Conservation (phyloP, 1,140 invertebrate genomes). For the Diorhabda carinulata region DNA sequence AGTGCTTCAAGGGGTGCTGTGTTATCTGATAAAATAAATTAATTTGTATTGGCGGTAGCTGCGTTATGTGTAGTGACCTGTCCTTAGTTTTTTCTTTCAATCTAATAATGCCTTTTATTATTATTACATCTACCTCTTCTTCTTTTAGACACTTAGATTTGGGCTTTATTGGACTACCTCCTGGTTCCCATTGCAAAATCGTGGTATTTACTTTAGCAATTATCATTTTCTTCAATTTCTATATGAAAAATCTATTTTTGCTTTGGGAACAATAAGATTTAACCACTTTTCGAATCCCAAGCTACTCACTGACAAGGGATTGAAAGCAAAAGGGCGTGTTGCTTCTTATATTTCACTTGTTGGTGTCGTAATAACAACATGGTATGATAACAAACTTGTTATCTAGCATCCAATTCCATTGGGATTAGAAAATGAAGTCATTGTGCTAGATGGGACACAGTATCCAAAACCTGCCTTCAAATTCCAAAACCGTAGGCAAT, state of each 20-base stretch:
- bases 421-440: slow-evolving; percentile 40
- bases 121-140: too few species aligned
- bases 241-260: slow-evolving; percentile 32
- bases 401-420: slow-evolving; percentile 48
- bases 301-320: slow-evolving; percentile 40
- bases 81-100: too few species aligned
- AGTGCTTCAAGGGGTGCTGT: too few species aligned
- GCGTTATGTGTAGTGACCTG: too few species aligned
- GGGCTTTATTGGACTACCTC: too few species aligned
- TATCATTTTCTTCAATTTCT: slow-evolving; percentile 43
- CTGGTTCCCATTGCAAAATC: too few species aligned
- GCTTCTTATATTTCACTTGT: slow-evolving; percentile 15
- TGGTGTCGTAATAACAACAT: slow-evolving; percentile 23
- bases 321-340: slow-evolving; percentile 20
- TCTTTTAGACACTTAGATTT: too few species aligned
- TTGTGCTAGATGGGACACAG: slow-evolving; percentile 37
- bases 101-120: too few species aligned
- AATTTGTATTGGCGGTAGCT: too few species aligned
- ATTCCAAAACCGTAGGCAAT: slow-evolving; percentile 14
- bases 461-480: slow-evolving; percentile 39
- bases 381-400: slow-evolving; percentile 43
- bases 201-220: slow-evolving; percentile 44
- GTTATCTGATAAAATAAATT: too few species aligned
- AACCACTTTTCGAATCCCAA: slow-evolving; percentile 45
- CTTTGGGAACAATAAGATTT: slow-evolving; percentile 41